A percentile compares a stretch with the other conserved stretches of the same genome.
Conservation (phyloP, 1,140 invertebrate genomes). For the Nymphalis io region DNA sequence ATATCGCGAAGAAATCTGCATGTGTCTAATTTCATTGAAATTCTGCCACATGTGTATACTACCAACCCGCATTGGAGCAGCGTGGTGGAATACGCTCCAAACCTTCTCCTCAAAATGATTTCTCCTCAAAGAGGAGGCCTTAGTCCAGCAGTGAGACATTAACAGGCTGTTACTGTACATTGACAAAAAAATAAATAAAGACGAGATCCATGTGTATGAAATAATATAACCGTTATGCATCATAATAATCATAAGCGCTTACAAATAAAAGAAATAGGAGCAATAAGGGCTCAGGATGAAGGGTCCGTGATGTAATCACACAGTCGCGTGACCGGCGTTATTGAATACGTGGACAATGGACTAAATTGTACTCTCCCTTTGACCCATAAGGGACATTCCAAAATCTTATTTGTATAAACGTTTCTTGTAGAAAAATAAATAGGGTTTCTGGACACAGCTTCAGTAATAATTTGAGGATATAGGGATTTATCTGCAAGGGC, state of each 20-base stretch:
- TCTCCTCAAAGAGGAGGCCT: too few relatives aligned
- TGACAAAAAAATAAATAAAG: background rate
- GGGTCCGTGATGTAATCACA: slow-evolving; percentile 31
- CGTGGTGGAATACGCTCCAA: too few relatives aligned
- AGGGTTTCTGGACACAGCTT: background rate
- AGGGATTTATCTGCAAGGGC: background rate
- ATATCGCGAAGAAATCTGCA: too few relatives aligned
- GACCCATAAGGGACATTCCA: slow-evolving; percentile 26
- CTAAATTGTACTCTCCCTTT: slow-evolving; percentile 22
- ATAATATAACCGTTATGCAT: slow-evolving; percentile 15
- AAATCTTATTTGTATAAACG: slow-evolving; percentile 25
- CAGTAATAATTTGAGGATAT: background rate
- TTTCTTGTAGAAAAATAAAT: background rate
- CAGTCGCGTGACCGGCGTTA: slow-evolving; percentile 33
- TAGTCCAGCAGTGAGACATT: too few relatives aligned
- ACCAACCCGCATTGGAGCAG: too few relatives aligned
- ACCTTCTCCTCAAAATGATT: too few relatives aligned
- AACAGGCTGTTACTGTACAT: too few relatives aligned
- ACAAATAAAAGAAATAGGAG: slow-evolving; percentile 22
- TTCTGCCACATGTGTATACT: too few relatives aligned
- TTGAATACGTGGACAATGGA: slow-evolving; percentile 35
- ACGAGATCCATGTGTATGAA: background rate
- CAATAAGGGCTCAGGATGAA: slow-evolving; percentile 17
- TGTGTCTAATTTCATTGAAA: too few relatives aligned
- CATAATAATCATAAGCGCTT: slow-evolving; percentile 26